Conservation (phyloP, 2,113 vertebrate species). For the Istiophorus platypterus region DNA sequence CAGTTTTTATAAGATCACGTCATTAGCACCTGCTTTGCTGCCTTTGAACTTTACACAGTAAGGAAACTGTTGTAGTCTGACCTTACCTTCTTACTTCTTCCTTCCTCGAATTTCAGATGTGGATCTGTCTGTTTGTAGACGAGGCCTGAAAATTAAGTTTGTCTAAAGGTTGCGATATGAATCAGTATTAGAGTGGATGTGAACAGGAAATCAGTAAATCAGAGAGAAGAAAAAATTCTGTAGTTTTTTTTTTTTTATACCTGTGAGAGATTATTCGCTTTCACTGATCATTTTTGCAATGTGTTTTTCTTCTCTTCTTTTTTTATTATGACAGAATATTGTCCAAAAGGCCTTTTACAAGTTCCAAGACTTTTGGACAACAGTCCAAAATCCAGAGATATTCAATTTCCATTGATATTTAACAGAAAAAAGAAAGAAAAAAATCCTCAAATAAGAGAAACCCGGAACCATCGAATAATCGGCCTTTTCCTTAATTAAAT, state of each 20-base stretch:
- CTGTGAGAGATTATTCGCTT: not conserved
- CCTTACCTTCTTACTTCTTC: not conserved
- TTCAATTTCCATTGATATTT: not conserved
- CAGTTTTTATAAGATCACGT: too few species aligned
- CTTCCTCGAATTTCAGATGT: not conserved
- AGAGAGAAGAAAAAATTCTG: not conserved
- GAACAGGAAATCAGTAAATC: too few species aligned
- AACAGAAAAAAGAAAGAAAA: not conserved
- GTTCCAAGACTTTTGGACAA: not conserved
- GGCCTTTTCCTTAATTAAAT: too few species aligned
- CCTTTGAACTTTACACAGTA: not conserved
- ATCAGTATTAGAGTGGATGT: too few species aligned
- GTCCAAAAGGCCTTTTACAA: not conserved
- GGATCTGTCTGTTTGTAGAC: not conserved
- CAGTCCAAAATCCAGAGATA: not conserved
- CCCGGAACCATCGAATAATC: too few species aligned
- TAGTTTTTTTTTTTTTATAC: not conserved
- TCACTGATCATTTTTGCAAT: too few species aligned
- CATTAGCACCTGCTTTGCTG: too few species aligned
- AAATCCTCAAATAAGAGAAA: too few species aligned
- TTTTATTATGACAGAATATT: not conserved
- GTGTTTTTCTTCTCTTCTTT: too few species aligned
- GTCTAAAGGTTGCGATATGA: too few species aligned
- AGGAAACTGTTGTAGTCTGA: not conserved
- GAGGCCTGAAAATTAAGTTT: too few species aligned